Evolutionary conservation across 1,140 invertebrate genomes (phyloP).

Genomic region (Ganaspis sp.): DNA sequence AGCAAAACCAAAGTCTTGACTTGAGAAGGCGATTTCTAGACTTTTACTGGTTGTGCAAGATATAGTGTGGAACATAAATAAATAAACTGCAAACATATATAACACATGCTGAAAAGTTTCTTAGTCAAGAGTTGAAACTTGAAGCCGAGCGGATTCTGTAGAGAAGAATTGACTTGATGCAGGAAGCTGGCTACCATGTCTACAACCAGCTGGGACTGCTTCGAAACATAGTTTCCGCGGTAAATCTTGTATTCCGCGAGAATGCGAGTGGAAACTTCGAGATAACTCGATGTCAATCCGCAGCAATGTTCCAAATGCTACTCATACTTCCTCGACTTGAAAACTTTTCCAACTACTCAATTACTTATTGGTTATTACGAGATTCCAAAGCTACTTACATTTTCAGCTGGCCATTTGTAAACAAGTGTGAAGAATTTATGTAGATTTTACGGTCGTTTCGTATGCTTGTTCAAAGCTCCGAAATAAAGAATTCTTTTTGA

Average conservation of each 20-base stretch:
- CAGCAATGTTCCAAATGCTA: neutral
- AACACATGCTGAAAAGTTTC: conserved; percentile 28
- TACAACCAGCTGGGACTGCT: conserved; percentile 13
- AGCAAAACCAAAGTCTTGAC: conserved; percentile 19
- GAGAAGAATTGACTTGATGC: conserved; percentile 27
- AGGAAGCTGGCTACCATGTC: neutral
- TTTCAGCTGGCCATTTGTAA: too few relatives aligned
- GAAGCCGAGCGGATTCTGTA: conserved; percentile 20
- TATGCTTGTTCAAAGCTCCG: too few relatives aligned
- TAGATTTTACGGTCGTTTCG: too few relatives aligned
- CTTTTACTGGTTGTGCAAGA: neutral
- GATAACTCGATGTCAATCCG: conserved; percentile 21
- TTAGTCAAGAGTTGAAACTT: conserved; percentile 13
- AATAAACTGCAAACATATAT: conserved; percentile 21
- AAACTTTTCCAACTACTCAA: neutral
- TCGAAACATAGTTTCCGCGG: conserved; percentile 29
- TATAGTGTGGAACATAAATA: conserved; percentile 22
- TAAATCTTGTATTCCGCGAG: conserved; percentile 26
- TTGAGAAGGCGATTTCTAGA: conserved; percentile 17
- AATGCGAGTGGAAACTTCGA: conserved; percentile 20
- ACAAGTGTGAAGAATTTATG: too few relatives aligned
- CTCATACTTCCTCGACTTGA: neutral
- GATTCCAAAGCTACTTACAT: too few relatives aligned
- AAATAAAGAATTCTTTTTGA: too few relatives aligned
- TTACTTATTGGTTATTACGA: too few relatives aligned